Evolutionary conservation across 2,113 vertebrate genomes (phyloP), one percentile per base, ranked within the genome.

Genomic region (Artemisiospiza belli): DNA sequence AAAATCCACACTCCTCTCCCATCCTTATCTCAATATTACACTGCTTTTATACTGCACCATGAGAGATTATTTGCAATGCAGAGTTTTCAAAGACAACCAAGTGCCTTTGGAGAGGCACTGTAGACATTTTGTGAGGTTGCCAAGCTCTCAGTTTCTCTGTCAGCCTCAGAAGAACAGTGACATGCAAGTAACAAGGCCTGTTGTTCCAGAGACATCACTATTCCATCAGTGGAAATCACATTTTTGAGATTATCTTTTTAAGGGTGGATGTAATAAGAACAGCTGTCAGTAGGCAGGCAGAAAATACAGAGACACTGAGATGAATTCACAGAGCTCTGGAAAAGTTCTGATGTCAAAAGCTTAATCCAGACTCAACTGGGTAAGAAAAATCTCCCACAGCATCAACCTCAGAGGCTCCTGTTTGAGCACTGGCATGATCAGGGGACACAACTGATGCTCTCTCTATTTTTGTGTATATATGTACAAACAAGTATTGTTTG

Each of bases 381-480:
- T 14, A 64, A 76, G 27, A 21, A 70, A 69, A 33, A 17, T 62
- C 31, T 77, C 15, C 51, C 3, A 0, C 4, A 63, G 52, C 16
- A 63, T 59, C 37, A 70, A 15, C 15, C 75, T 69, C 27, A 81
- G 35, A 74, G 41, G 37, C 30, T 57, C 39, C 13, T 1, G 10
- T 14, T 15, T 30, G 16, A 91, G 37, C 4, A 61, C 1, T 19
- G 59, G 20, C 27, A 68, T 1, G 14, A 44, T 33, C 3, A 69
- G 9, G 16, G 31, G 37, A 69, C 8, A 57, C 3, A 52, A 58
- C 0, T 58, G 24, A n/a, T 61, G 25, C 15, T 52, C 22, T 25
- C 13, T 23, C 2, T 22, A 22, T n/a, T n/a, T 8, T 28, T 22
- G 11, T 52, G 15, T 3, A 13, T 27, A 6, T 3, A 3, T 6